Base-by-base conservation (phyloP, 2,113 vertebrate genomes). In the Telmatochromis sp. region DNA sequence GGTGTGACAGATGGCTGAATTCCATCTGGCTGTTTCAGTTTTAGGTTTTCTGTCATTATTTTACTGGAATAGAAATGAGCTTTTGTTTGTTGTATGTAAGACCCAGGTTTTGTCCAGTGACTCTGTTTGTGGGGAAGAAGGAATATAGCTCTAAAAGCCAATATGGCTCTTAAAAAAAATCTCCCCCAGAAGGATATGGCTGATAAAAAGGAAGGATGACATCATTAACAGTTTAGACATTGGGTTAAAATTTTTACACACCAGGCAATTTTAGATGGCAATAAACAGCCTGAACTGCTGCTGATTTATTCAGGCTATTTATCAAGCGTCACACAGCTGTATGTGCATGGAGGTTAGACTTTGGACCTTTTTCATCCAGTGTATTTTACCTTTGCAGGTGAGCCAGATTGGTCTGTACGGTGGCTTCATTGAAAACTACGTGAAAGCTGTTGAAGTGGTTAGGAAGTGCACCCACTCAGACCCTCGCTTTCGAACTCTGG, bases 361-460 rank as follows among this genome's bases (percentile, higher is more conserved):
- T 28, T 49, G 70, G 2, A 19, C 1, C 10, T 13, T 68, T 37
- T 78, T 40, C 10, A 7, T n/a, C 12, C 2, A 12, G 40, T 47
- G 51, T 21, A 2, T 80, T 7, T 45, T n/a, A 5, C 17, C 54
- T 19, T 14, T 14, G 21, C 88, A 97, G 96, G 95, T 97, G 14
- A 97, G 94, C 89, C 96, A 97, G 83, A 88, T 97, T 9, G 89
- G 96, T 23, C 83, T 96, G 33, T 97, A 97, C 4, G 91, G 96
- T 0, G 96, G 96, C 47, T 97, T 96, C 82, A 96, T 97, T 19
- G 92, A 92, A 83, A 97, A 97, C 91, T 97, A 97, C 1, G 92
- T 95, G 68, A 91, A 93, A 5, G 96, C 96, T 2, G 85, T 96
- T 14, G 86, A 95, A 47, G 93, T 96, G 2, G 95, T 97, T 21